Evolutionary conservation across 2,888 invertebrate genomes (phyloP).

Genomic region (Dasysyrphus tricinctus): DNA sequence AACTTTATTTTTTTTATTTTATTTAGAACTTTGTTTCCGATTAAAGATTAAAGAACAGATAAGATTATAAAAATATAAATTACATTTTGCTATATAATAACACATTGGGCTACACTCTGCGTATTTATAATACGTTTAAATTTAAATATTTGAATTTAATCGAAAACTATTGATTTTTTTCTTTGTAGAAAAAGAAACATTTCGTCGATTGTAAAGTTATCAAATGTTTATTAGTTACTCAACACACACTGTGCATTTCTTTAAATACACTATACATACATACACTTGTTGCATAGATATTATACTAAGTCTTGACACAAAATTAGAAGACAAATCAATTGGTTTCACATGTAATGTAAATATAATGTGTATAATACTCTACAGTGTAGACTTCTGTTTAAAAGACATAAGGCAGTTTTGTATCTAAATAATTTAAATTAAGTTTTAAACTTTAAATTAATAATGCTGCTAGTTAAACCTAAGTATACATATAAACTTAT

Average conservation of each 20-base stretch:
- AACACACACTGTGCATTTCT: conserved; percentile 41
- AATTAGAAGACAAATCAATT: conserved; percentile 38
- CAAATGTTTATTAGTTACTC: conserved; percentile 28
- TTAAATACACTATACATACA: conserved; percentile 6
- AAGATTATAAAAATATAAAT: conserved; percentile 75
- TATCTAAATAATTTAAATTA: conserved; percentile 58
- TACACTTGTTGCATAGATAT: conserved; percentile 18
- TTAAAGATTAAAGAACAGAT: conserved; percentile 64
- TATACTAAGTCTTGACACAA: conserved; percentile 31
- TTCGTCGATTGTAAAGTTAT: conserved; percentile 54
- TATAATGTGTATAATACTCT: conserved; percentile 56
- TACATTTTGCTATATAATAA: conserved; percentile 72
- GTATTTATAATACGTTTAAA: conserved; percentile 58
- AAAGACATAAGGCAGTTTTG: conserved; percentile 71
- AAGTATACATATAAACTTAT: conserved; percentile 42
- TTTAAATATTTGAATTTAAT: neutral
- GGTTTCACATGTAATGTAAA: conserved; percentile 50
- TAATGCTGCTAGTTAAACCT: conserved; percentile 61
- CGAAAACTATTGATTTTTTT: conserved; percentile 20
- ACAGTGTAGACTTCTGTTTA: conserved; percentile 49
- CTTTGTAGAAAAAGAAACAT: conserved; percentile 37
- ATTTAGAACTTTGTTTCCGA: conserved; percentile 54
- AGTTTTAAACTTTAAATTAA: conserved; percentile 50
- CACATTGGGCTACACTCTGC: conserved; percentile 65
- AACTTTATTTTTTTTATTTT: conserved; percentile 16